A percentile compares a stretch with the other conserved stretches of the same genome.
These are phyloP conservation scores for Tachyglossus aculeatus DNA, from an alignment of 2,797 vertebrate species.

Conservation along the genomic window DNA sequence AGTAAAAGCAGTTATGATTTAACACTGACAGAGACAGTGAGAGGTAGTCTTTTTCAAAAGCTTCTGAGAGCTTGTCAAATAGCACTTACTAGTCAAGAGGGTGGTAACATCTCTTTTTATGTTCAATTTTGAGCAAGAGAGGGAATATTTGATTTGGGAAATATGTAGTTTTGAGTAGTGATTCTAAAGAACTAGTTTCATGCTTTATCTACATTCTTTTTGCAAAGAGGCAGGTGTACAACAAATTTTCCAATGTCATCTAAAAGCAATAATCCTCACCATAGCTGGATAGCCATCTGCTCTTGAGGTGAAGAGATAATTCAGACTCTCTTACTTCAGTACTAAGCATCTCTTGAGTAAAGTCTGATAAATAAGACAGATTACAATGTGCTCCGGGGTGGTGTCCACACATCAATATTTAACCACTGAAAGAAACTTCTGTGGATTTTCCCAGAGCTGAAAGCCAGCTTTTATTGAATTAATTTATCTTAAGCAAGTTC, in stretches of 20 bases:
- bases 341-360: slow-evolving; percentile 52
- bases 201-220: slow-evolving; percentile 56
- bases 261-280: slow-evolving; percentile 63
- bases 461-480: slow-evolving; percentile 42
- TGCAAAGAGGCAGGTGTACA: slow-evolving; percentile 71
- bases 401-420: slow-evolving; percentile 65
- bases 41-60: slow-evolving; percentile 67
- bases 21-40: slow-evolving; percentile 73
- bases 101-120: slow-evolving; percentile 56
- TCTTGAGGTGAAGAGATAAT: slow-evolving; percentile 69
- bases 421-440: slow-evolving; percentile 36
- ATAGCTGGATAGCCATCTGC: slow-evolving; percentile 72
- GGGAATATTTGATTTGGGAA: slow-evolving; percentile 63
- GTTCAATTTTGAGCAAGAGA: slow-evolving; percentile 56
- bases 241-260: slow-evolving; percentile 51
- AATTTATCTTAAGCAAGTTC: slow-evolving; percentile 23
- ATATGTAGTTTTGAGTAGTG: slow-evolving; percentile 24
- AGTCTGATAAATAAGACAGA: slow-evolving; percentile 74
- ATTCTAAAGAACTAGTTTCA: not conserved
- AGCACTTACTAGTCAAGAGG: slow-evolving; percentile 46
- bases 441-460: slow-evolving; percentile 52
- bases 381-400: slow-evolving; percentile 32
- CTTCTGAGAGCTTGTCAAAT: slow-evolving; percentile 60
- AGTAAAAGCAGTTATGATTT: slow-evolving; percentile 58
- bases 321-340: slow-evolving; percentile 50